Evolutionary conservation across 2,888 invertebrate species (phyloP).

Genomic region (Sphaeridia pumilis): DNA sequence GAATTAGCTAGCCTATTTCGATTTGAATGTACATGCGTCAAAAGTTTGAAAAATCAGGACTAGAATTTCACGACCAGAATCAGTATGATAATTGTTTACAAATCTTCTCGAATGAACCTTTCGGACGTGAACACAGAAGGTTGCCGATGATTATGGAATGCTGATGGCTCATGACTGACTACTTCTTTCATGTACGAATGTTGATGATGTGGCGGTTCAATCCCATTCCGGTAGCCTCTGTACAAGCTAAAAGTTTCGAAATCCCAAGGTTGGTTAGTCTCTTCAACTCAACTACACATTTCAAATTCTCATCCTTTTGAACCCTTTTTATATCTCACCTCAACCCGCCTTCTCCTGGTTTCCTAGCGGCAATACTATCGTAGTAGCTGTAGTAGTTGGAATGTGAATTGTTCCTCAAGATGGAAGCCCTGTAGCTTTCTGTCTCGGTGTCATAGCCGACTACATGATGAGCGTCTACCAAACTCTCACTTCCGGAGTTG

Average conservation of each 20-base stretch:
- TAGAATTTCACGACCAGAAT: too few relatives aligned
- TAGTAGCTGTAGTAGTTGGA: conserved; percentile 11
- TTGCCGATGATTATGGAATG: conserved; percentile 1
- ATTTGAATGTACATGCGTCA: too few relatives aligned
- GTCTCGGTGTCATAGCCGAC: background rate
- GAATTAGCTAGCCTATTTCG: too few relatives aligned
- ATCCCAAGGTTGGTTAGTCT: too few relatives aligned
- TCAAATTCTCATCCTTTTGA: too few relatives aligned
- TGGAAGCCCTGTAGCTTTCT: background rate
- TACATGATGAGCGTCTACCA: background rate
- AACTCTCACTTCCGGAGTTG: background rate
- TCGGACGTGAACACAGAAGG: background rate
- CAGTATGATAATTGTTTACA: too few relatives aligned
- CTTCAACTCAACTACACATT: too few relatives aligned
- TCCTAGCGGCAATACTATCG: conserved; percentile 7
- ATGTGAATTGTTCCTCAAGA: background rate
- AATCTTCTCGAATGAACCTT: background rate
- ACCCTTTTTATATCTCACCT: too few relatives aligned
- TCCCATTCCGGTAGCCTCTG: conserved; percentile 6
- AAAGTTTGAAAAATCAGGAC: too few relatives aligned
- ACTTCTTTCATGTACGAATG: background rate
- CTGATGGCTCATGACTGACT: background rate
- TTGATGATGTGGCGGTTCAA: background rate
- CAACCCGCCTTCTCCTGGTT: conserved; percentile 4
- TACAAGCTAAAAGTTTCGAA: too few relatives aligned